Evolutionary conservation across 2,797 vertebrate genomes (phyloP), one percentile per base, ranked within the genome.

Genomic region (Leontopithecus rosalia): DNA sequence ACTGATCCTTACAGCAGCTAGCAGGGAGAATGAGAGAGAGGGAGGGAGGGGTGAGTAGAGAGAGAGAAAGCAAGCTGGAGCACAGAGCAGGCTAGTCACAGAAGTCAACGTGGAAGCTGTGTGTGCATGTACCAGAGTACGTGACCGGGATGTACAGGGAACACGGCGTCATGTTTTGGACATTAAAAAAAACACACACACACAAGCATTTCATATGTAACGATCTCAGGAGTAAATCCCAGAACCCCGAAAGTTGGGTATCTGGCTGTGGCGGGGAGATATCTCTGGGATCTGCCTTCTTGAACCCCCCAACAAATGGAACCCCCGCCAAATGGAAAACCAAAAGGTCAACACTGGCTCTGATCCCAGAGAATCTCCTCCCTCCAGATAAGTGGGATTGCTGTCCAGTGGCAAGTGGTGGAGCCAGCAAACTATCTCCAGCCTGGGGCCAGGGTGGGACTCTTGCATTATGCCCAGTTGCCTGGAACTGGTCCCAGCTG

Each of bases 1-100:
- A 98, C 98, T 46, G 97, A 99, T 99, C 98, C 98, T 98, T 98
- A 98, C 98, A 96, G 98, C 97, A 97, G 97, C 97, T 96, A 97
- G 97, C 98, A 81, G 91, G 88, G 97, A 97, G 97, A 97, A 94
- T 7, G 79, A 98, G 98, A 94, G 95, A 93, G 79, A 43, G 61
- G 10, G 67, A 39, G 77, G 75, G 97, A 85, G 97, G 94, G 94
- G 97, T 64, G 46, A 64, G 75, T 57, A 86, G 82, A 96, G 96
- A 94, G 64, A 97, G 96, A 98, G 89, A 96, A 92, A 97, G 97
- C 97, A 96, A 98, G 96, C 98, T 15, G 0, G 98, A 97, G 95
- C 96, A 97, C 96, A 95, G 97, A 98, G 96, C 91, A 9, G 82
- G 96, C 98, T 97, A 97, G 97, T 97, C 94, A 88, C 97, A 9